Conservation (phyloP, 2,797 vertebrate genomes). For the Protonibea diacanthus region DNA sequence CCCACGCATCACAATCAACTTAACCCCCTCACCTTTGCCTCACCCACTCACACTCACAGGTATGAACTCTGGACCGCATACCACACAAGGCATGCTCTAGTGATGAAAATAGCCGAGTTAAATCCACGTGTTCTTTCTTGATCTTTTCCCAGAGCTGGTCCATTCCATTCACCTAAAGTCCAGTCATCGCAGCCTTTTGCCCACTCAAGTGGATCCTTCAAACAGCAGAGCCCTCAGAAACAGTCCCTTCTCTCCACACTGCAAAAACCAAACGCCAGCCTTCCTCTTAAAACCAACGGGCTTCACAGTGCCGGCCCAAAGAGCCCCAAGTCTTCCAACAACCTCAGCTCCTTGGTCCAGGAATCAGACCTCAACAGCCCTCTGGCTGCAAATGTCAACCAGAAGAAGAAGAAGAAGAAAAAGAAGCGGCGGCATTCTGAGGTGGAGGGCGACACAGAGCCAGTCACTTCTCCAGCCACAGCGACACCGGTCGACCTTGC, state of each 20-base stretch:
- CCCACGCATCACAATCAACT: constrained; percentile 84
- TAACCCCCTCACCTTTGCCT: constrained; percentile 78
- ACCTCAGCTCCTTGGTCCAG: constrained; percentile 55
- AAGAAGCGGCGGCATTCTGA: constrained; percentile 81
- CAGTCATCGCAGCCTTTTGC: constrained; percentile 72
- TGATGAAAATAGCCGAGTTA: background rate
- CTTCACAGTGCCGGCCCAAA: constrained; percentile 47
- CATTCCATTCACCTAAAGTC: constrained; percentile 82
- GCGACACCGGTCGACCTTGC: background rate
- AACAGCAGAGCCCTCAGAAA: constrained; percentile 79
- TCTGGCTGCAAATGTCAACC: constrained; percentile 26
- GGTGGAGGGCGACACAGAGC: constrained; percentile 53
- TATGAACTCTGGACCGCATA: constrained; percentile 45
- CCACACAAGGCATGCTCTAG: background rate
- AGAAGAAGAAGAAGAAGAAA: constrained; percentile 84
- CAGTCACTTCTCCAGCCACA: background rate
- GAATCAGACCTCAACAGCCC: constrained; percentile 47
- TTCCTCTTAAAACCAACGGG: constrained; percentile 76
- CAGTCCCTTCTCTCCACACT: constrained; percentile 56
- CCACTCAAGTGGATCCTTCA: constrained; percentile 69
- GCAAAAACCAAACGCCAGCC: constrained; percentile 69
- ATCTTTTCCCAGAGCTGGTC: constrained; percentile 78
- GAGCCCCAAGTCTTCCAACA: constrained; percentile 53
- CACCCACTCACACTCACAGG: constrained; percentile 82
- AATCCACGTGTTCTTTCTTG: constrained; percentile 13